phyloP scores from a whole-genome alignment of 2,888 invertebrate species.

The Pachymerium ferrugineum region DNA sequence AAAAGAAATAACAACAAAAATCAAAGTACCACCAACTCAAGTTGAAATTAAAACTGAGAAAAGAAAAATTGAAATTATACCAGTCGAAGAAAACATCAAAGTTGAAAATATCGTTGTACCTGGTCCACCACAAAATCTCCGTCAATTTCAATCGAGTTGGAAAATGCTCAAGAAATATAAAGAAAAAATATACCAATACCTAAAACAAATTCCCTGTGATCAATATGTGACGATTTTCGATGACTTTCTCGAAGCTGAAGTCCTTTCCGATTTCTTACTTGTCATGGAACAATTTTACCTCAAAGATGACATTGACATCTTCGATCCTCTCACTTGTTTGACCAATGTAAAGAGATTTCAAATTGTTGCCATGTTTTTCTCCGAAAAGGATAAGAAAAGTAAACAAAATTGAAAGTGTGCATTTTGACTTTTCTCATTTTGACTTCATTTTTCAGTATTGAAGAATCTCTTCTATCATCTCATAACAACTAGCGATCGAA shows the following conservation, averaged over 20 bases:
- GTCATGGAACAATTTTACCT: background rate
- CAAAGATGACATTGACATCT: background rate
- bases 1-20: background rate
- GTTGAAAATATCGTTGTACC: background rate
- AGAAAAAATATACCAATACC: background rate
- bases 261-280: background rate
- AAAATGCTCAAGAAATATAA: background rate
- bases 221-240: background rate
- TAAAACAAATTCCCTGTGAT: background rate
- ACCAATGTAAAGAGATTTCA: background rate
- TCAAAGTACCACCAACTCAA: background rate
- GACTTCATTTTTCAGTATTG: background rate
- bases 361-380: background rate
- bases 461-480: background rate
- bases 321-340: background rate
- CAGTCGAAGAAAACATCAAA: background rate
- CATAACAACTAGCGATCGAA: background rate
- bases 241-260: background rate
- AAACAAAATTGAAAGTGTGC: too few relatives aligned
- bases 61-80: background rate
- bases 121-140: background rate
- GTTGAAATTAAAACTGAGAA: background rate
- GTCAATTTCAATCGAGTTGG: background rate
- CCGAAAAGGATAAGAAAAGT: background rate
- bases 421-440: background rate